Evolutionary conservation across 2,113 vertebrate species (phyloP).

Genomic region (Mola mola): DNA sequence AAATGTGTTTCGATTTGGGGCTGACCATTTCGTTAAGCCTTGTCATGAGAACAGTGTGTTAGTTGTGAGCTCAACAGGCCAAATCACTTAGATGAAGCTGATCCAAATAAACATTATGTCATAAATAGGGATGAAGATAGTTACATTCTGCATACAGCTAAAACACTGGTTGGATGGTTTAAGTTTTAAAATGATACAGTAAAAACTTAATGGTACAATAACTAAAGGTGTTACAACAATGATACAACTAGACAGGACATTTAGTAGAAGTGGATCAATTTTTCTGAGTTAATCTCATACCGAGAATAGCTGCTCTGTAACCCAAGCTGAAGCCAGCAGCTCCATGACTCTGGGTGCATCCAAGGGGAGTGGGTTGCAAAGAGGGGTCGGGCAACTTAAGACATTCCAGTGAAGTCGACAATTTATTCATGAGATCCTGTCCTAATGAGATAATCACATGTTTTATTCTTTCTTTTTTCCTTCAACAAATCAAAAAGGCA

Average conservation of each 20-base stretch:
- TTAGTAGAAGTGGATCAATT: constrained; percentile 1
- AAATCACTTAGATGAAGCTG: constrained; percentile 36
- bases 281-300: constrained; percentile 27
- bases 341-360: constrained; percentile 10
- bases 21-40: neutral
- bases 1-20: too few relatives aligned
- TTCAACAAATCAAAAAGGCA: too few relatives aligned
- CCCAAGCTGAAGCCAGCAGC: constrained; percentile 26
- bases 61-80: constrained; percentile 32
- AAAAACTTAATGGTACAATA: neutral
- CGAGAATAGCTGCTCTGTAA: constrained; percentile 41
- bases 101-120: constrained; percentile 45
- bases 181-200: constrained; percentile 3
- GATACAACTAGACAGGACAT: neutral
- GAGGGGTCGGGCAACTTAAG: neutral
- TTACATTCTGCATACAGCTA: too few relatives aligned
- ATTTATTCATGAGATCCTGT: neutral
- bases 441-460: neutral
- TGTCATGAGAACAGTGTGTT: constrained; percentile 23
- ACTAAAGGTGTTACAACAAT: constrained; percentile 7
- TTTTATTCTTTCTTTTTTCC: too few relatives aligned
- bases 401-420: constrained; percentile 18
- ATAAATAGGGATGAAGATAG: constrained; percentile 37
- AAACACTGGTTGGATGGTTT: too few relatives aligned
- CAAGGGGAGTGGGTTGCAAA: constrained; percentile 1